Evolutionary conservation across 2,888 invertebrate genomes (phyloP), one percentile per base, ranked within the genome.

Genomic region (Pristionchus entomophagus): DNA sequence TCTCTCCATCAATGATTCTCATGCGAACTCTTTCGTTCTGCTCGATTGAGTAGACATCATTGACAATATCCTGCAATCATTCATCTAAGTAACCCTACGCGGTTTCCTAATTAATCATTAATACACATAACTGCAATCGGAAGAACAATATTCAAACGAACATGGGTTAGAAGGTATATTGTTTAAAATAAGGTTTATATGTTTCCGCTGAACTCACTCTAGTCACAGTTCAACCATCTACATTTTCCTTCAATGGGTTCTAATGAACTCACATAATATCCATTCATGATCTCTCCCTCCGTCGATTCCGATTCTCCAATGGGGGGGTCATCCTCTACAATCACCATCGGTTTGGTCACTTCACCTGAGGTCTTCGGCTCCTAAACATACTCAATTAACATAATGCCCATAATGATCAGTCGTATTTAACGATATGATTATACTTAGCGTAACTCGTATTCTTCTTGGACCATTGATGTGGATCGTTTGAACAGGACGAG

Each of bases 1-100:
- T 80, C 51, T 26, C 41, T 51, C 78, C 78, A 22, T 80, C 78
- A 17, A 80, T 29, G n/a, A 80, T 80, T 80, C 78, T 26, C 51
- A 80, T 49, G 0, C 78, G 49, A 12, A 80, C 78, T 51, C 51
- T 8, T 14, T 49, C 78, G 51, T 80, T 80, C 19, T 80, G 78
- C 2, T 32, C 51, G 17, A 4, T 51, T 6, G 51, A n/a, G 51
- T 49, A 80, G n/a, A 80, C 17, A 51, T 80, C 51, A 6, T n/a
- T n/a, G n/a, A n/a, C n/a, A n/a, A n/a, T n/a, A n/a, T n/a, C n/a
- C n/a, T n/a, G n/a, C n/a, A n/a, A n/a, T n/a, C n/a, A n/a, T n/a
- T n/a, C n/a, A n/a, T n/a, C n/a, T n/a, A n/a, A n/a, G n/a, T n/a
- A n/a, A n/a, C n/a, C n/a, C n/a, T n/a, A n/a, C n/a, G n/a, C n/a